These are phyloP conservation scores for Rhea pennata DNA, from an alignment of 2,113 vertebrate species.

Conservation along the genomic window DNA sequence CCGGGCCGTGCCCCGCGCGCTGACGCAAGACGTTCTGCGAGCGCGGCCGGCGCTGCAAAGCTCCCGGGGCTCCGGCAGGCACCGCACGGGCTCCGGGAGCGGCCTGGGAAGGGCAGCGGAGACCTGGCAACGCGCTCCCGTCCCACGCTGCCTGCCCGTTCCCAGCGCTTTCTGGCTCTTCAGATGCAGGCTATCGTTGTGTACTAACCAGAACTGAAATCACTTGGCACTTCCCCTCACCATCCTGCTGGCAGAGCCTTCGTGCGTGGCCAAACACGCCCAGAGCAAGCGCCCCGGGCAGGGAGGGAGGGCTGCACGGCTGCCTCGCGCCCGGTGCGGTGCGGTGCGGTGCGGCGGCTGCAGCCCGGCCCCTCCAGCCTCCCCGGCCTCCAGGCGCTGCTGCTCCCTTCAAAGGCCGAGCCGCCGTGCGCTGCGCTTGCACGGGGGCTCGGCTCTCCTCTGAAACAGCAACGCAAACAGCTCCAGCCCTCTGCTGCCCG, in stretches of 20 bases:
- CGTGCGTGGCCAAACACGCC: neutral
- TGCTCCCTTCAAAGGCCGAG: neutral
- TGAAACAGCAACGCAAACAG: rapidly evolving
- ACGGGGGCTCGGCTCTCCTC: rapidly evolving
- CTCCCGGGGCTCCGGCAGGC: neutral
- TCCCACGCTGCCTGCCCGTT: neutral
- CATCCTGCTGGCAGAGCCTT: neutral
- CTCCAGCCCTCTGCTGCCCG: neutral
- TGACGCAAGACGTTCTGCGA: neutral
- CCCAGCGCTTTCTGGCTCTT: neutral
- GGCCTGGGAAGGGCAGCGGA: rapidly evolving
- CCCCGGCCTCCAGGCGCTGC: rapidly evolving
- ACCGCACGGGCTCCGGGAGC: rapidly evolving
- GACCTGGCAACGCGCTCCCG: neutral
- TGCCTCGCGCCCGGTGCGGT: neutral
- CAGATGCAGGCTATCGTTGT: rapidly evolving
- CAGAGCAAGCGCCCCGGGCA: neutral
- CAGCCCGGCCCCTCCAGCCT: neutral
- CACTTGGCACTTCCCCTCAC: neutral
- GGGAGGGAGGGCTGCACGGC: neutral
- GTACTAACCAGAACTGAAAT: neutral
- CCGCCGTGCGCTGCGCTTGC: rapidly evolving
- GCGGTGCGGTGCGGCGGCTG: neutral
- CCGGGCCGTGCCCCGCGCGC: neutral
- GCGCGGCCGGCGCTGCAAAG: neutral